Percentiles rank a stretch among this genome's conserved stretches.
Conservation (phyloP, 2,113 vertebrate genomes). For the Aptenodytes patagonicus region DNA sequence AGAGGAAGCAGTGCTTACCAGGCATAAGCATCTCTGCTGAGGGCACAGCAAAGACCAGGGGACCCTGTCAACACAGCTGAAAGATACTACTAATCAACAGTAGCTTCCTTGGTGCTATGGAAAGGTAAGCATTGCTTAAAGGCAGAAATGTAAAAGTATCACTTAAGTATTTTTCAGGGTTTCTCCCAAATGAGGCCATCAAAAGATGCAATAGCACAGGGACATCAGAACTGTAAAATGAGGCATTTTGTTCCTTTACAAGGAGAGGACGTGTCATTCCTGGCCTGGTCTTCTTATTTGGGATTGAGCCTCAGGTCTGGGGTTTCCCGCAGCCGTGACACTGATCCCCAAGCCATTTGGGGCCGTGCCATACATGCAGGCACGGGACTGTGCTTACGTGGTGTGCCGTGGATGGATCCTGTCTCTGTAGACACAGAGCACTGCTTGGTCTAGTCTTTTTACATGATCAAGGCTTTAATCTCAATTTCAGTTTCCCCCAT, state of each 20-base stretch:
- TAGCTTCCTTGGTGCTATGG: background rate
- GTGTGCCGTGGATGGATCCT: background rate
- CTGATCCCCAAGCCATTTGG: background rate
- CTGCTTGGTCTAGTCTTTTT: background rate
- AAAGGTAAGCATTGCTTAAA: background rate
- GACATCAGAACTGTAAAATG: background rate
- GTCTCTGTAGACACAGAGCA: background rate
- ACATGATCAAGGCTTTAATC: background rate
- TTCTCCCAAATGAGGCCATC: background rate
- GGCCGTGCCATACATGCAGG: rapidly evolving
- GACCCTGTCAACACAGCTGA: constrained; percentile 38
- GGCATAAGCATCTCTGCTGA: constrained; percentile 37
- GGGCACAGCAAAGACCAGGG: constrained; percentile 26
- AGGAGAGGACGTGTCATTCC: background rate
- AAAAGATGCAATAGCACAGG: background rate
- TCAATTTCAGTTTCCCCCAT: background rate
- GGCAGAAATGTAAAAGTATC: background rate
- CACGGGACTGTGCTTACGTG: rapidly evolving
- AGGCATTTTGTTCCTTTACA: background rate
- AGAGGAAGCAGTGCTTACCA: constrained; percentile 48
- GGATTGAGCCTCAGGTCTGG: background rate
- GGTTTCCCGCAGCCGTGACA: background rate
- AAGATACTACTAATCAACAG: background rate
- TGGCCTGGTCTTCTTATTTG: background rate
- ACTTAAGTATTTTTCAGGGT: background rate